Base-by-base conservation (phyloP, 2,113 vertebrate genomes). In the Raja brachyura region DNA sequence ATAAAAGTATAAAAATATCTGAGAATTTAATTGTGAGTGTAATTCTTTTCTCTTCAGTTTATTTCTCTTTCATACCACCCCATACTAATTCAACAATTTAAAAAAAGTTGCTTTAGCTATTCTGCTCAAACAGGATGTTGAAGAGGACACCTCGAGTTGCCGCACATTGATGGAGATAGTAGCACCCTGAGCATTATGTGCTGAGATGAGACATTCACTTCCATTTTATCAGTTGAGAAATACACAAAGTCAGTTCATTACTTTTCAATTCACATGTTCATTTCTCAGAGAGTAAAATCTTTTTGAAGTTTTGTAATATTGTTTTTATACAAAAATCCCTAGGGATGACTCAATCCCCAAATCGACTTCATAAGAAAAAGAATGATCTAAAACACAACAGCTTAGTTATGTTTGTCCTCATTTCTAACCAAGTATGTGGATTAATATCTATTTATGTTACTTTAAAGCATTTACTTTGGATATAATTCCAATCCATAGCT, bases 351-450 rank as follows among this genome's bases (percentile, higher is more conserved):
- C 54, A 85, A 61, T 61, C 9, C 54, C 81, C 56, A 85, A 61
- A 85, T 14, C 56, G 3, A 14, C 4, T 61, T 28, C 81, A 61
- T 16, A 22, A 61, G 59, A 7, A 28, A 85, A 28, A 85, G 4
- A n/a, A 61, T 28, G 25, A 61, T n/a, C 81, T 61, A 14, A 85
- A 85, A 85, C 56, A 61, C 10, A 61, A 85, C 81, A 85, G 56
- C 56, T 85, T 61, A 85, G 81, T 85, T 61, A 22, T 61, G 25
- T 85, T 83, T 85, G 56, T 85, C 54, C 56, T 85, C 81, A 85
- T n/a, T 85, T 85, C 56, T 85, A 61, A 85, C 54, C 11, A 56
- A n/a, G 10, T 85, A 14, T n/a, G 28, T 85, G 56, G 25, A 2
- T 85, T 61, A 59, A 31, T n/a, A 86, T 16, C 11, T 11, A 61